Evolutionary conservation across 2,113 vertebrate genomes (phyloP), one percentile per base, ranked within the genome.

Genomic region (Syngnathus scovelli): DNA sequence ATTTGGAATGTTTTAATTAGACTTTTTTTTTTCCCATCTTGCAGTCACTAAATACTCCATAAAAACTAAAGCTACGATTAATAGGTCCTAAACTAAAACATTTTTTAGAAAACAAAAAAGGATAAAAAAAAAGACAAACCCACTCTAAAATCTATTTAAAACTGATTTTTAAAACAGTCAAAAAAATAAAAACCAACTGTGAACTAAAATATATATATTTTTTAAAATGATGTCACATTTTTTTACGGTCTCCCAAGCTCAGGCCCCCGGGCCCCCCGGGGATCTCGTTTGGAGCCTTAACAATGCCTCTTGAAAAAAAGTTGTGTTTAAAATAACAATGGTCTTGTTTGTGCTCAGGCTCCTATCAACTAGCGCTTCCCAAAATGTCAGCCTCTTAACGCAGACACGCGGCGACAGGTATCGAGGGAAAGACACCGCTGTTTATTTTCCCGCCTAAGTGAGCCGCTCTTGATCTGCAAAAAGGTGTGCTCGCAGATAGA

Each of bases 401-500:
- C 78, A 58, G 76, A 76, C 75, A 81, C 78, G 61, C 70, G 56
- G 19, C 67, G 79, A 84, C 49, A 67, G 52, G 71, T 68, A 65
- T 71, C 54, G 3, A 54, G 76, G 74, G 80, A 74, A 54, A 49
- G 64, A 70, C 75, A 49, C 49, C 72, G 71, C 64, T 70, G 75
- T 77, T 79, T 82, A 77, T 64, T 43, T 58, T 64, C 68, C 21
- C 61, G 13, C 70, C 70, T 15, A 81, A 78, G 62, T 27, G 64
- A 78, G 77, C 49, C 41, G 64, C 63, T 58, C 70, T 76, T 67
- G 69, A 68, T 79, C 75, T 78, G 69, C 43, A 80, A 86, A 85
- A 87, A 84, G 79, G 78, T 84, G 79, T 62, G 49, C 81, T 71
- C 23, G 1, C 63, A 81, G 83, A 88, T 81, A 83, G 83, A 78